Evolutionary conservation across 2,113 vertebrate genomes (phyloP).

Genomic region (Brienomyrus brachyistius): DNA sequence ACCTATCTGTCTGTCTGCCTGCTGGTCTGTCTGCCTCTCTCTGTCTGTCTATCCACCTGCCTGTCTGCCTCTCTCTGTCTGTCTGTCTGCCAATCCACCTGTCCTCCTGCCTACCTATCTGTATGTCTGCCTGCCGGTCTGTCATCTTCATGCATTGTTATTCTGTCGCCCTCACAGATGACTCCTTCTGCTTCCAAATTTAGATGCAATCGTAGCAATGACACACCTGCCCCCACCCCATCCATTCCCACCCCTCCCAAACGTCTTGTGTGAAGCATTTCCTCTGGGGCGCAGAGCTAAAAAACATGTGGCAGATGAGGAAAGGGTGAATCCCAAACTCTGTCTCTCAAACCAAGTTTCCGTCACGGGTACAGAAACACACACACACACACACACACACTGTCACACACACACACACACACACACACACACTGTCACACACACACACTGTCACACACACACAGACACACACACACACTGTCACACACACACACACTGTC

Average conservation of each 20-base stretch:
- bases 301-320: background rate
- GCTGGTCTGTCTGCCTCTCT: no score
- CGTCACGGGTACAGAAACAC: background rate
- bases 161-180: background rate
- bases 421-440: background rate
- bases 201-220: background rate
- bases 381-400: background rate
- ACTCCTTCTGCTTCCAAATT: background rate
- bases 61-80: no score
- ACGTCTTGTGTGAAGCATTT: background rate
- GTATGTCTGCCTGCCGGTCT: no score
- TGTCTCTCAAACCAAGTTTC: background rate
- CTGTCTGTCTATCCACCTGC: no score
- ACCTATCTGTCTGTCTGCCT: no score
- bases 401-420: background rate
- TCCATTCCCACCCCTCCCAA: background rate
- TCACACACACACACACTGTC: no score
- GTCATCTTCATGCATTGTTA: background rate
- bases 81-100: no score
- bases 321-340: slow-evolving; percentile 1
- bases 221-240: background rate
- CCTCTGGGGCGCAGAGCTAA: background rate
- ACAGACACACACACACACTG: background rate
- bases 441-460: no score
- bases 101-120: accelerated